phyloP scores from a whole-genome alignment of 2,113 vertebrate species.

The Brachyistius frenatus region DNA sequence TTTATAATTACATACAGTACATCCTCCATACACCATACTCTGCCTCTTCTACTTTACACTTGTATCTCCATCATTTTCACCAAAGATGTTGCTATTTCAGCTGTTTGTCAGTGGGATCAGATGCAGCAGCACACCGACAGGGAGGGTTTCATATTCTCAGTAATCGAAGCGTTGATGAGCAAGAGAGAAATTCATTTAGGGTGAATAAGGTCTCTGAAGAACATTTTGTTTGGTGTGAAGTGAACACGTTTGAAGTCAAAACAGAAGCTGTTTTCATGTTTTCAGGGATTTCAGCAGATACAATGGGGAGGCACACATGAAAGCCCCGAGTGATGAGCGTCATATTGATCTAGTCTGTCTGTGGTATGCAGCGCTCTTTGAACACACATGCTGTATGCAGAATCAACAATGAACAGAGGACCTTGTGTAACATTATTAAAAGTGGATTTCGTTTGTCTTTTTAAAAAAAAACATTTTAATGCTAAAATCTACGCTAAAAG shows the following conservation, averaged over 20 bases:
- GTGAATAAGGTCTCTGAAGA: slow-evolving; percentile 55
- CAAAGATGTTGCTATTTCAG: slow-evolving; percentile 64
- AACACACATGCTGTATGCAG: slow-evolving; percentile 45
- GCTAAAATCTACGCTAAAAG: slow-evolving; percentile 43
- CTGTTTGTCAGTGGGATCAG: slow-evolving; percentile 59
- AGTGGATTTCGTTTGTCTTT: slow-evolving; percentile 31
- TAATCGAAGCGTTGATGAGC: slow-evolving; percentile 64
- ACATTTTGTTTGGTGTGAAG: slow-evolving; percentile 57
- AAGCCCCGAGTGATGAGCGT: slow-evolving; percentile 52
- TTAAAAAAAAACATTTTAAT: slow-evolving; percentile 15
- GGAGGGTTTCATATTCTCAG: slow-evolving; percentile 37
- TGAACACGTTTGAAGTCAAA: slow-evolving; percentile 51
- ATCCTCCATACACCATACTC: slow-evolving; percentile 9
- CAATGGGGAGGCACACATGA: slow-evolving; percentile 26
- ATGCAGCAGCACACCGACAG: slow-evolving; percentile 31
- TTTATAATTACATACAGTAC: slow-evolving; percentile 20
- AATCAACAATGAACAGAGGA: slow-evolving; percentile 52
- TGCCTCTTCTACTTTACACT: slow-evolving; percentile 24
- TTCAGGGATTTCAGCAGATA: slow-evolving; percentile 54
- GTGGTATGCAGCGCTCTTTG: slow-evolving; percentile 47
- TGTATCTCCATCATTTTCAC: slow-evolving; percentile 26
- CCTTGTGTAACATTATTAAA: slow-evolving; percentile 30
- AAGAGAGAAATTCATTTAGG: slow-evolving; percentile 58
- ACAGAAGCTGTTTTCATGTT: slow-evolving; percentile 54
- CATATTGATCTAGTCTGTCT: slow-evolving; percentile 66